Evolutionary conservation across 2,113 vertebrate species (phyloP).

Genomic region (Pagrus major): DNA sequence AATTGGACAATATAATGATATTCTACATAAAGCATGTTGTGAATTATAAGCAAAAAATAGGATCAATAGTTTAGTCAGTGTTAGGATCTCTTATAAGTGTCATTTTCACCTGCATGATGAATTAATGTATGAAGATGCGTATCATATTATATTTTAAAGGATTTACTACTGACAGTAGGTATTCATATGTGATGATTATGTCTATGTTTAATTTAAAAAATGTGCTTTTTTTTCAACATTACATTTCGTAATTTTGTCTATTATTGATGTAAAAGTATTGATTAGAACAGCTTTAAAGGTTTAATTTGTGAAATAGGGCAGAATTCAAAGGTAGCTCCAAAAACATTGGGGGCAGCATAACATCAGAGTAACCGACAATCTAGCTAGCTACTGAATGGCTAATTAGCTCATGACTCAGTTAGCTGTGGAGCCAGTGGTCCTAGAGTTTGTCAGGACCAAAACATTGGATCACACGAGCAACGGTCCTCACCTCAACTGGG

Average conservation of each 20-base stretch:
- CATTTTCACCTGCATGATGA: slow-evolving; percentile 10
- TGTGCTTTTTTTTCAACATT: background rate
- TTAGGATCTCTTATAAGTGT: background rate
- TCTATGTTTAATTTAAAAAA: background rate
- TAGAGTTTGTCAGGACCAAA: too few species aligned
- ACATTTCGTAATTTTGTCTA: background rate
- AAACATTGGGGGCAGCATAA: too few species aligned
- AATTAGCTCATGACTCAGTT: too few species aligned
- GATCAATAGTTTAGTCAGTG: slow-evolving; percentile 2
- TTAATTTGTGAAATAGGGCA: too few species aligned
- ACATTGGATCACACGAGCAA: too few species aligned
- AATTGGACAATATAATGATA: background rate
- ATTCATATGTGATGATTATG: background rate
- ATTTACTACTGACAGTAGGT: background rate
- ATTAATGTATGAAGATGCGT: background rate
- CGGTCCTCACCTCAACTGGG: too few species aligned
- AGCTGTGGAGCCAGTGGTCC: too few species aligned
- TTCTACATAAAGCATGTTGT: background rate
- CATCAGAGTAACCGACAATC: too few species aligned
- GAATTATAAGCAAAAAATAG: background rate
- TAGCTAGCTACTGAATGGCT: too few species aligned
- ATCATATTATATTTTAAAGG: background rate
- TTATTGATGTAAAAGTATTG: background rate
- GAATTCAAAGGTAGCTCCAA: too few species aligned
- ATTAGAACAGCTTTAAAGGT: slow-evolving; percentile 18